Evolutionary conservation across 2,888 invertebrate genomes (phyloP), one percentile per base, ranked within the genome.

Genomic region (Thera obeliscata): DNA sequence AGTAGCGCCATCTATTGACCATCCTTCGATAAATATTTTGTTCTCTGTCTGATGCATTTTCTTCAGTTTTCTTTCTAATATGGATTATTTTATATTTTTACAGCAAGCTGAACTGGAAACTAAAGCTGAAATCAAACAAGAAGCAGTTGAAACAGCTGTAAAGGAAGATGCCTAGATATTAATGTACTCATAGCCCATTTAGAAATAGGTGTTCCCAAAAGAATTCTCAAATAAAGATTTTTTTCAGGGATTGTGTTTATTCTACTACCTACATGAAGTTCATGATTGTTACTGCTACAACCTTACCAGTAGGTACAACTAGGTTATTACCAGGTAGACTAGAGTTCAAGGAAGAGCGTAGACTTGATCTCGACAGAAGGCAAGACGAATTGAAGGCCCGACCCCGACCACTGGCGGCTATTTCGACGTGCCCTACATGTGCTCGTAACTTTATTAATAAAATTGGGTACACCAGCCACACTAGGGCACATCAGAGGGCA

Each of bases 41-140:
- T 38, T 3, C 1, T 38, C 3, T 38, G 38, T 38, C 0, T 4
- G 2, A 46, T 46, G 7, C 9, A 46, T 46, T 46, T 46, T 46
- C 9, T 7, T 46, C 46, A 38, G 5, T 43, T 43, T 43, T 43
- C 43, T 12, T 1, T 49, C n/a, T 49, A 5, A 49, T 49, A 7
- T 9, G 8, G 9, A 46, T 46, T 46, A 2, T 5, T 50, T 22
- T 22, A 0, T 12, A 1, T 33, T 56, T 67, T 69, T 68, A 58
- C 74, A 82, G 83, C 69, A 78, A 78, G 57, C 43, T 7, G 74
- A 77, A 67, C 67, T 75, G 52, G 61, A 74, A 49, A 71, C 67
- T 0, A 76, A 76, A 60, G 76, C 70, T 8, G 74, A 70, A 22
- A 69, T 62, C 3, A 61, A 69, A 52, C 66, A 70, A 22, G 64